These are phyloP conservation scores for Nixonia krombeini DNA, from an alignment of 1,140 invertebrate species.

Conservation along the genomic window DNA sequence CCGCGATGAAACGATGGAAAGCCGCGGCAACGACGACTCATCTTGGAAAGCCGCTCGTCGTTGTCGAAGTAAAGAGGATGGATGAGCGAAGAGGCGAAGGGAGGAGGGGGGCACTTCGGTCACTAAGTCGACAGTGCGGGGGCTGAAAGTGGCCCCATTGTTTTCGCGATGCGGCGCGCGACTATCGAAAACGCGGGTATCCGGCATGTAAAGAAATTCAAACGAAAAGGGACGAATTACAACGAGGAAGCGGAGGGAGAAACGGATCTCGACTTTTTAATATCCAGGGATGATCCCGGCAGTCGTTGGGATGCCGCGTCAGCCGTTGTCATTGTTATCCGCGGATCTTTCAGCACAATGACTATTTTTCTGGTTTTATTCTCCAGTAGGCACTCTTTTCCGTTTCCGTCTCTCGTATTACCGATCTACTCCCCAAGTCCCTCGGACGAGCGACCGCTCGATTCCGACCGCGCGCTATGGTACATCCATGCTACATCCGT, in stretches of 20 bases:
- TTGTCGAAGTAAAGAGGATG: too few relatives aligned
- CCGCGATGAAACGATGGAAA: conserved; percentile 5
- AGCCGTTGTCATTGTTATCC: conserved; percentile 70
- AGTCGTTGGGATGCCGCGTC: conserved; percentile 63
- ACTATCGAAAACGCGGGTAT: conserved; percentile 37
- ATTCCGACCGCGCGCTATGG: conserved; percentile 18
- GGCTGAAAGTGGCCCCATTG: conserved; percentile 50
- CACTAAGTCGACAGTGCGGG: conserved; percentile 44
- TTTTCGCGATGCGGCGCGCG: conserved; percentile 35
- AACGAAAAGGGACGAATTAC: conserved; percentile 24
- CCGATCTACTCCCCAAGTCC: conserved; percentile 47
- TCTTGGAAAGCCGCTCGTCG: conserved; percentile 13
- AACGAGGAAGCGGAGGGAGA: conserved; percentile 20
- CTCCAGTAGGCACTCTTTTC: conserved; percentile 57
- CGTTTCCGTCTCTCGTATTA: conserved; percentile 63
- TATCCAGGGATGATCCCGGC: conserved; percentile 70
- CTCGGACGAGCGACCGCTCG: conserved; percentile 27
- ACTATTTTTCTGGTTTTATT: conserved; percentile 70
- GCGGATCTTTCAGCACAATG: conserved; percentile 69
- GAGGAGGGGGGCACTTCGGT: too few relatives aligned
- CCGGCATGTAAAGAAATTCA: conserved; percentile 28
- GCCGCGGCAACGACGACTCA: too few relatives aligned
- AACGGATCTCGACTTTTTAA: conserved; percentile 64
- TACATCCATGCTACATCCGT: conserved; percentile 28
- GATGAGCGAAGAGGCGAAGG: not conserved